Percentiles rank a stretch among this genome's conserved stretches.
Evolutionary conservation across 2,888 invertebrate genomes (phyloP).

Genomic region (Adelognathus sp.): DNA sequence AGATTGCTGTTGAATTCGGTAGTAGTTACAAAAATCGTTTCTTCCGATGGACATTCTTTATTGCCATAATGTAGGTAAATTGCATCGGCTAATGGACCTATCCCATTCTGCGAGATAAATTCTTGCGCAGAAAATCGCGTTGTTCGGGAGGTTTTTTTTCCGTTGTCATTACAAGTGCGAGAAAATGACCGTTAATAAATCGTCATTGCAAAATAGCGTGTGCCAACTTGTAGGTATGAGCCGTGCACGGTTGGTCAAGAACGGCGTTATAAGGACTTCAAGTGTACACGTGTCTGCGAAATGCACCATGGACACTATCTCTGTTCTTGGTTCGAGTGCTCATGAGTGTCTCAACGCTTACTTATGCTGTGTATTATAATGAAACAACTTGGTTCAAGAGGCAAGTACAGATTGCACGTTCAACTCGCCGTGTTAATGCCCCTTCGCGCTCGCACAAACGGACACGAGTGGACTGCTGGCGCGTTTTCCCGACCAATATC

Average conservation of each 20-base stretch:
- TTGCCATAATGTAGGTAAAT: neutral
- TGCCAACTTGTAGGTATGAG: neutral
- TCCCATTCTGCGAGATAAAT: neutral
- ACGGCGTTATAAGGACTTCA: neutral
- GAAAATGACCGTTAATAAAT: conserved; percentile 64
- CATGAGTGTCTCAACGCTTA: neutral
- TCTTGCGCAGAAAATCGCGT: neutral
- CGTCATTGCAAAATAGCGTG: conserved; percentile 58
- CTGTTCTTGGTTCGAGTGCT: neutral
- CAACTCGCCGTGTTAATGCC: conserved; percentile 37
- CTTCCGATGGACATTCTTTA: neutral
- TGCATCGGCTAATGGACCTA: neutral
- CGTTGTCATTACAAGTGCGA: conserved; percentile 52
- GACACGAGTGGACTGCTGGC: neutral
- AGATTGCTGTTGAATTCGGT: neutral
- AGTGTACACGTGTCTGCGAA: neutral
- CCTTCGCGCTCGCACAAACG: neutral
- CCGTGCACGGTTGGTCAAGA: neutral
- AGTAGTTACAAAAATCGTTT: neutral
- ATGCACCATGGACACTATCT: too few relatives aligned
- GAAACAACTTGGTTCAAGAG: neutral
- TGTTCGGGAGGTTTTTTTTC: conserved; percentile 17
- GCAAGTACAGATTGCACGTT: conserved; percentile 10
- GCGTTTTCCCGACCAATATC: conserved; percentile 5
- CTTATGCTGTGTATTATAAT: neutral